Evolutionary conservation across 1,140 invertebrate species (phyloP).

Genomic region (Drosophila punjabiensis): DNA sequence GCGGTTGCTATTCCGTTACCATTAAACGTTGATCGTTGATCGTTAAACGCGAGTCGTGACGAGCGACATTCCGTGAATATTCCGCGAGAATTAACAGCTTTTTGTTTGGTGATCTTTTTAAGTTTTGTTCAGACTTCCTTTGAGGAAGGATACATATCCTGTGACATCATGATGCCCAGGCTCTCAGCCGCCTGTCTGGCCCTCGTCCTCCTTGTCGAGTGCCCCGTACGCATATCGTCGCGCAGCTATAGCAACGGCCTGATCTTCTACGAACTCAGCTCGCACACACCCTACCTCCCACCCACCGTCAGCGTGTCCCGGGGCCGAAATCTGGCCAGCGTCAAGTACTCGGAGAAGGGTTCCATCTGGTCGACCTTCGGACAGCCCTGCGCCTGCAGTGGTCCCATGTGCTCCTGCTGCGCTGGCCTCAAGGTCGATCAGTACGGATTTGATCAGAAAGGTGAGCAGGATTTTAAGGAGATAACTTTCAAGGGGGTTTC

Average conservation of each 20-base stretch:
- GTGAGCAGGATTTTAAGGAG: conserved; percentile 23
- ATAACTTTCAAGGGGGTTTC: too few species aligned
- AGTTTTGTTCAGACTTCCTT: conserved; percentile 14
- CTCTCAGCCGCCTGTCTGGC: conserved; percentile 14
- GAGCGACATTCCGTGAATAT: conserved; percentile 1
- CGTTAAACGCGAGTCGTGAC: neutral
- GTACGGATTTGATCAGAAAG: conserved; percentile 78
- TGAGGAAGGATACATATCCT: neutral
- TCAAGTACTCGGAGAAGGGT: conserved; percentile 74
- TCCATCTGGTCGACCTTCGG: conserved; percentile 83
- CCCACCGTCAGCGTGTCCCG: conserved; percentile 79
- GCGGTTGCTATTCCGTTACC: conserved; percentile 15
- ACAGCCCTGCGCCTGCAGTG: conserved; percentile 71
- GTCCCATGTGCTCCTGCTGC: conserved; percentile 70
- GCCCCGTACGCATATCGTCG: conserved; percentile 8
- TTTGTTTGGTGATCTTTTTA: conserved; percentile 33
- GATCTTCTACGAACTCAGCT: conserved; percentile 72
- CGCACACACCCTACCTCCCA: conserved; percentile 65
- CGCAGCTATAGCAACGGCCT: conserved; percentile 79
- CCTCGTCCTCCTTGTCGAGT: conserved; percentile 16
- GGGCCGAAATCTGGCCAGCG: conserved; percentile 70
- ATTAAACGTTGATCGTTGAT: conserved; percentile 12
- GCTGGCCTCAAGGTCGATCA: conserved; percentile 78
- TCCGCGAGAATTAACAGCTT: conserved; percentile 2
- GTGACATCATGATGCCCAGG: conserved; percentile 12